Evolutionary conservation across 1,140 invertebrate species (phyloP).

Genomic region (Brachionus sp.): DNA sequence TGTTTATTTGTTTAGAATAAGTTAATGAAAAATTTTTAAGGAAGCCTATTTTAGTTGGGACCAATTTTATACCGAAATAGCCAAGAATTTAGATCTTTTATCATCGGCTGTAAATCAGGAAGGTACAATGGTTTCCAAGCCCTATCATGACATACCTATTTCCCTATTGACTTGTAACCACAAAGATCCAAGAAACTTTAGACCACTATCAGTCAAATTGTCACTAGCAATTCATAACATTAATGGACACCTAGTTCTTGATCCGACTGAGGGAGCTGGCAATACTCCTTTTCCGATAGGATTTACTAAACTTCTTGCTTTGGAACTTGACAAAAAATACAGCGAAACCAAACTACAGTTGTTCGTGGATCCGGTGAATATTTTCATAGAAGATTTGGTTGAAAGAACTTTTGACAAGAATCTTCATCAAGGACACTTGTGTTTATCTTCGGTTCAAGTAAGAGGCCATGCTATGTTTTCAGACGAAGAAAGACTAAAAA

Average conservation of each 20-base stretch:
- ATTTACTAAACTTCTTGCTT: constrained; percentile 81
- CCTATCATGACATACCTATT: neutral
- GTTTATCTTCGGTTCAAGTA: constrained; percentile 81
- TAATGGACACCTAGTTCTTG: constrained; percentile 71
- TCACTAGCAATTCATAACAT: constrained; percentile 91
- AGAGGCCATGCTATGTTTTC: constrained; percentile 96
- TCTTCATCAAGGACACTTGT: constrained; percentile 79
- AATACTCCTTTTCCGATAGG: constrained; percentile 74
- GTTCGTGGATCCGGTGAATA: constrained; percentile 75
- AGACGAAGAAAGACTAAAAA: constrained; percentile 79
- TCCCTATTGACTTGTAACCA: neutral
- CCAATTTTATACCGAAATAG: constrained; percentile 39
- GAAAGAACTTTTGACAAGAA: constrained; percentile 66
- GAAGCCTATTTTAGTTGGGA: constrained; percentile 44
- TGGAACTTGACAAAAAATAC: constrained; percentile 92
- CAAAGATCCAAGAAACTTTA: constrained; percentile 74
- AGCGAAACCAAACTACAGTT: constrained; percentile 85
- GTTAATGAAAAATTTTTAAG: neutral
- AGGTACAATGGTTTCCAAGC: neutral
- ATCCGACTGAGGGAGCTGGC: constrained; percentile 47
- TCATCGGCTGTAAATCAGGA: neutral
- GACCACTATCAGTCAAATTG: constrained; percentile 83
- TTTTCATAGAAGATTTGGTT: constrained; percentile 54
- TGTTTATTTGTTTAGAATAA: neutral
- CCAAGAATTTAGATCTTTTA: constrained; percentile 2